Conservation (phyloP, 2,113 vertebrate genomes). For the Aegotheles bennettii region DNA sequence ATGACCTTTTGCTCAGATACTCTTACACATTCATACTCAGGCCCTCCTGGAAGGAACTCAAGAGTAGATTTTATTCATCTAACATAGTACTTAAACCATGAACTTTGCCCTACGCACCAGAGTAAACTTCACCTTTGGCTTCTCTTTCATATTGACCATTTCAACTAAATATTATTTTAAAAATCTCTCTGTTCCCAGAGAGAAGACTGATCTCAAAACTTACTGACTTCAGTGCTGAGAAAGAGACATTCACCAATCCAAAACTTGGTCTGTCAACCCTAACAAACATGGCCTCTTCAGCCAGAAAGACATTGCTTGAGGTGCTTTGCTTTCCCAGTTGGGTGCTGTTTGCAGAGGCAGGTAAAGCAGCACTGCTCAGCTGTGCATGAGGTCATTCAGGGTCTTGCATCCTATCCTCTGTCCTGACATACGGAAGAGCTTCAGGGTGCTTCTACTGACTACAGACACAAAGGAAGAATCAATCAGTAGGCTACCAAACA, state of each 20-base stretch:
- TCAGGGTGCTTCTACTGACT: background rate
- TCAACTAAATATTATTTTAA: slow-evolving; percentile 16
- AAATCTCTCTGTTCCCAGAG: background rate
- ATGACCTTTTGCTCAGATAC: background rate
- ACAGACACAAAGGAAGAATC: background rate
- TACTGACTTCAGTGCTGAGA: background rate
- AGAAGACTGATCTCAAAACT: background rate
- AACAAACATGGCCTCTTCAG: background rate
- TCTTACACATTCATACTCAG: slow-evolving; percentile 21
- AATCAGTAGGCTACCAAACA: background rate
- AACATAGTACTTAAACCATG: background rate
- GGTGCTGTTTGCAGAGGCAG: background rate
- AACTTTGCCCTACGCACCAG: background rate
- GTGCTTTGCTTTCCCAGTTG: background rate
- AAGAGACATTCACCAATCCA: background rate
- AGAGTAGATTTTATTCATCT: slow-evolving; percentile 19
- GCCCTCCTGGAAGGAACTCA: background rate
- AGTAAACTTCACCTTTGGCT: slow-evolving; percentile 14
- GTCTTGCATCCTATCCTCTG: background rate
- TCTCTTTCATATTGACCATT: slow-evolving; percentile 4
- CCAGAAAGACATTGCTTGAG: background rate
- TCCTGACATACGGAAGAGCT: background rate
- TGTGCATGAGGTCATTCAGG: background rate
- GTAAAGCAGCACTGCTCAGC: background rate
- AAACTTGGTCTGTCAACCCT: background rate